These are phyloP conservation scores for Phrynosoma blainvillii DNA, from an alignment of 2,113 vertebrate genomes.

Conservation along the genomic window DNA sequence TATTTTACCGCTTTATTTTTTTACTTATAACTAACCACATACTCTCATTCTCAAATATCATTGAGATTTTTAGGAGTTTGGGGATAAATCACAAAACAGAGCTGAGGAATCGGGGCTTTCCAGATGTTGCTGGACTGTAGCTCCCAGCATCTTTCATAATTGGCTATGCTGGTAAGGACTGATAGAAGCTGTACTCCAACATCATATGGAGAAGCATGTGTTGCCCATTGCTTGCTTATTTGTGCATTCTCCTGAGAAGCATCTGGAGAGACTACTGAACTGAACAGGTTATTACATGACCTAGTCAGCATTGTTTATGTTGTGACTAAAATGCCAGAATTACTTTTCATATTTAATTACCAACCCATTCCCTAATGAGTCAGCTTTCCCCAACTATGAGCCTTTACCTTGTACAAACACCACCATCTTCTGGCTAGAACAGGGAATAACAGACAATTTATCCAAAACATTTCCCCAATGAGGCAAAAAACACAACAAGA, in stretches of 20 bases:
- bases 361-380: not conserved
- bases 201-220: no score
- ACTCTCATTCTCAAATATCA: no score
- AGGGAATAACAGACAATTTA: not conserved
- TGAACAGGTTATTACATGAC: not conserved
- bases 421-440: slow-evolving; percentile 10
- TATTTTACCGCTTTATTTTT: no score
- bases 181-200: no score
- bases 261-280: not conserved
- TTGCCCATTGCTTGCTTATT: no score
- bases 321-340: not conserved
- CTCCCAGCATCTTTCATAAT: no score
- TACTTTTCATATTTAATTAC: not conserved
- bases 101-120: no score
- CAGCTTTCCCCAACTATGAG: not conserved
- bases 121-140: no score
- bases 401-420: not conserved
- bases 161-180: no score
- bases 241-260: not conserved
- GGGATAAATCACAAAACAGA: no score
- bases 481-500: not conserved
- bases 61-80: no score
- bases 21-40: no score
- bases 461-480: not conserved
- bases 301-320: not conserved